Evolutionary conservation across 2,797 vertebrate genomes (phyloP).

Genomic region (Etheostoma nigrum): DNA sequence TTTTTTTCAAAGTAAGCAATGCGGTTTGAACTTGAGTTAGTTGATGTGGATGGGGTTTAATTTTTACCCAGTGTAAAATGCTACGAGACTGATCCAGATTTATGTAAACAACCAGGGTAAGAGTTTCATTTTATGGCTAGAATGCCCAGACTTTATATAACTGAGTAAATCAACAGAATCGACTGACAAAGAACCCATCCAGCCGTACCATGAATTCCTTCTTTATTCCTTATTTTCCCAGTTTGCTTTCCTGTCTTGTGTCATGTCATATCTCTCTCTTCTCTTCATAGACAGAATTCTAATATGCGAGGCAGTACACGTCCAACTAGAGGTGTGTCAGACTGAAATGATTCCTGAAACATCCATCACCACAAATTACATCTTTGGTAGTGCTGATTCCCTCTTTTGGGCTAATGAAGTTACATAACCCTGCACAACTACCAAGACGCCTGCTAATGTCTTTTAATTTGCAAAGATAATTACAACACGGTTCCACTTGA

Average conservation of each 20-base stretch:
- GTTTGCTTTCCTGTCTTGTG: constrained; percentile 32
- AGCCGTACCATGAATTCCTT: constrained; percentile 19
- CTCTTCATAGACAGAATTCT: constrained; percentile 10
- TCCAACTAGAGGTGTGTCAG: constrained; percentile 45
- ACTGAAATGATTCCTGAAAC: constrained; percentile 70
- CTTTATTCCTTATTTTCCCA: constrained; percentile 39
- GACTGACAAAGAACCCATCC: constrained; percentile 25
- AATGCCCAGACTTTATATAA: constrained; percentile 49
- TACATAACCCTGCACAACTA: constrained; percentile 74
- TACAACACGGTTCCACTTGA: constrained; percentile 79
- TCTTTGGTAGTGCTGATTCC: constrained; percentile 73
- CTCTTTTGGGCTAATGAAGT: constrained; percentile 80
- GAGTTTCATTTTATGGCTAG: constrained; percentile 61
- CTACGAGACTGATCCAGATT: constrained; percentile 52
- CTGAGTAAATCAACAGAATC: constrained; percentile 64
- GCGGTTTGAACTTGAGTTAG: constrained; percentile 27
- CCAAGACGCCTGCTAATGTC: constrained; percentile 76
- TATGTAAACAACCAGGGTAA: constrained; percentile 71
- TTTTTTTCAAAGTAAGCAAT: background rate
- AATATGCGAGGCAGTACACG: constrained; percentile 58
- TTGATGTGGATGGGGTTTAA: constrained; percentile 28
- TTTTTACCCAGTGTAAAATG: constrained; percentile 53
- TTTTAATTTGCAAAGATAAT: constrained; percentile 85
- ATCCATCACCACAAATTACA: constrained; percentile 76
- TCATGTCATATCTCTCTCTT: constrained; percentile 11